These are phyloP conservation scores for silkworm (Bombyx mori) DNA, from an alignment of 1,140 invertebrate genomes.

Conservation along the genomic window DNA sequence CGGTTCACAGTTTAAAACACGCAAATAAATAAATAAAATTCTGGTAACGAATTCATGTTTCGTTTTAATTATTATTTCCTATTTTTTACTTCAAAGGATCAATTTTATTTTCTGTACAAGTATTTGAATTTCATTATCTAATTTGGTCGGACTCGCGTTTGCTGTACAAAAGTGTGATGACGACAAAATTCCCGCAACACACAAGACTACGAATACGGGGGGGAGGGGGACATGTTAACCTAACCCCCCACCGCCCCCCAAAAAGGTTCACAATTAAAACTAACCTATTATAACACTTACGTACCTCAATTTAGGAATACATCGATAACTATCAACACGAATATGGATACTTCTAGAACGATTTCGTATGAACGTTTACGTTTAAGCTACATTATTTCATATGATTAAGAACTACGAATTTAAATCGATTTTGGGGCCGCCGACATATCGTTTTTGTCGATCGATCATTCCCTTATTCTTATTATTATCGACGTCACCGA, in stretches of 20 bases:
- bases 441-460: too few relatives aligned
- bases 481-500: constrained; percentile 11
- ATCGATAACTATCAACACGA: constrained; percentile 40
- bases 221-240: constrained; percentile 5
- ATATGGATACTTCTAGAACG: constrained; percentile 28
- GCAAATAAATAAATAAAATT: too few relatives aligned
- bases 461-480: too few relatives aligned
- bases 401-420: too few relatives aligned
- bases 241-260: constrained; percentile 4
- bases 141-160: too few relatives aligned
- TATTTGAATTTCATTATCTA: too few relatives aligned
- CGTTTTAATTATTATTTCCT: too few relatives aligned
- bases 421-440: neutral
- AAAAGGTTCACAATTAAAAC: constrained; percentile 15
- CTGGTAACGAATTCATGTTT: too few relatives aligned
- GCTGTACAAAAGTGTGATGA: too few relatives aligned
- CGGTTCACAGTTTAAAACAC: neutral
- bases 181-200: constrained; percentile 9
- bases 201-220: constrained; percentile 16
- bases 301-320: constrained; percentile 47
- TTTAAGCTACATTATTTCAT: neutral
- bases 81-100: too few relatives aligned
- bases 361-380: constrained; percentile 8
- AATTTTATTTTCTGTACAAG: too few relatives aligned
- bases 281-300: constrained; percentile 47